A percentile compares a stretch with the other conserved stretches of the same genome.
Evolutionary conservation across 2,888 invertebrate genomes (phyloP).

Genomic region (Drosophila yooni): DNA sequence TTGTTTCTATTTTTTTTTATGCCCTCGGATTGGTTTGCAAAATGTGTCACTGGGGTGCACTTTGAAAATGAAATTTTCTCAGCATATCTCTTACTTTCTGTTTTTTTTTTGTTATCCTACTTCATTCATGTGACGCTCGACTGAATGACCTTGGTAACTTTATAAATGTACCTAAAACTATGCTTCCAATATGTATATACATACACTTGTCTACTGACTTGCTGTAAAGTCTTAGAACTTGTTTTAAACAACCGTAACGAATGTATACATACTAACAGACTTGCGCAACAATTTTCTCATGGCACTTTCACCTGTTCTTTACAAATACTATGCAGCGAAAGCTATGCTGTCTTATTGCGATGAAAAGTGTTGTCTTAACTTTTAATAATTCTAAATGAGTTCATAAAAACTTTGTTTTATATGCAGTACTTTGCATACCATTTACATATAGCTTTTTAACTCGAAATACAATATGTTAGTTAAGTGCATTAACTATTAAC

Average conservation of each 20-base stretch:
- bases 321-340: background rate
- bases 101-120: conserved; percentile 5
- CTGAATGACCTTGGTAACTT: conserved; percentile 47
- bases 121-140: conserved; percentile 43
- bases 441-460: background rate
- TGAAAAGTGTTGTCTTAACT: background rate
- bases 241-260: background rate
- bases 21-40: conserved; percentile 35
- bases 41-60: conserved; percentile 82
- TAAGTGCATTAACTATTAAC: background rate
- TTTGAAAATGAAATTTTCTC: conserved; percentile 78
- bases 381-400: background rate
- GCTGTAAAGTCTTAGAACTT: conserved; percentile 19
- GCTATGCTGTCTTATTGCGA: background rate
- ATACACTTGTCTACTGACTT: background rate
- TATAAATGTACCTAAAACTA: conserved; percentile 21
- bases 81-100: conserved; percentile 30
- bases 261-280: background rate
- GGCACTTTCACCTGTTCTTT: background rate
- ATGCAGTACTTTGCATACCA: background rate
- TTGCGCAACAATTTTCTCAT: background rate
- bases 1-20: background rate
- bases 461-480: no score
- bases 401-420: background rate
- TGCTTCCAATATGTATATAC: background rate